Conservation (phyloP, 1,140 invertebrate species). For the Pomacea maculata region DNA sequence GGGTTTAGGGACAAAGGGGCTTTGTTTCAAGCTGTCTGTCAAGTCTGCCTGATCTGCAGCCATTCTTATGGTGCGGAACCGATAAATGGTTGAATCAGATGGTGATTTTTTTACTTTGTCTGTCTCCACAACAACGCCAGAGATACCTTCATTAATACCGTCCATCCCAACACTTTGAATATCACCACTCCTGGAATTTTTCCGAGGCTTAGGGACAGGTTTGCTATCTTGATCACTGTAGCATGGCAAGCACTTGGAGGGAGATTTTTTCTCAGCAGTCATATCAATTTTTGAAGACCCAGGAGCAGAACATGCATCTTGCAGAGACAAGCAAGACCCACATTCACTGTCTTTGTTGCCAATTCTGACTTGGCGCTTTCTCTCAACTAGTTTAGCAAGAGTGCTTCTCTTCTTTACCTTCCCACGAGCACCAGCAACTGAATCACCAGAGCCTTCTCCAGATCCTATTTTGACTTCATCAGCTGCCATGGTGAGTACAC, state of each 20-base stretch:
- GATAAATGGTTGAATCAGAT: constrained; percentile 44
- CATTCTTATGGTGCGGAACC: constrained; percentile 49
- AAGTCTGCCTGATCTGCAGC: constrained; percentile 39
- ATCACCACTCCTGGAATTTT: constrained; percentile 11
- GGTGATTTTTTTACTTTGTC: constrained; percentile 28
- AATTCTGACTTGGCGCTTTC: constrained; percentile 24
- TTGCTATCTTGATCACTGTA: constrained; percentile 1
- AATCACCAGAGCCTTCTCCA: background rate
- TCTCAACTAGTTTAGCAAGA: constrained; percentile 51
- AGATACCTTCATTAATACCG: constrained; percentile 26
- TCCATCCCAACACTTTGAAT: constrained; percentile 24
- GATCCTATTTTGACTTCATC: background rate
- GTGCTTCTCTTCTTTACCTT: constrained; percentile 52
- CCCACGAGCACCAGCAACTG: background rate
- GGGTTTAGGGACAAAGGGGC: constrained; percentile 53
- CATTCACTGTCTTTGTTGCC: constrained; percentile 52
- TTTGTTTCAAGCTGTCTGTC: constrained; percentile 29
- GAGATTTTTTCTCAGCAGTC: background rate
- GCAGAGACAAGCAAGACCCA: constrained; percentile 42
- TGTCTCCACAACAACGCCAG: background rate
- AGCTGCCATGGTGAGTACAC: constrained; percentile 7
- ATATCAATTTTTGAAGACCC: background rate
- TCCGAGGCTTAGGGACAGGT: constrained; percentile 21
- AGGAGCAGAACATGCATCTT: constrained; percentile 15
- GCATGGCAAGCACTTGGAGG: background rate